Conservation (phyloP, 1,140 invertebrate species). For the Zaprionus camerounensis region DNA sequence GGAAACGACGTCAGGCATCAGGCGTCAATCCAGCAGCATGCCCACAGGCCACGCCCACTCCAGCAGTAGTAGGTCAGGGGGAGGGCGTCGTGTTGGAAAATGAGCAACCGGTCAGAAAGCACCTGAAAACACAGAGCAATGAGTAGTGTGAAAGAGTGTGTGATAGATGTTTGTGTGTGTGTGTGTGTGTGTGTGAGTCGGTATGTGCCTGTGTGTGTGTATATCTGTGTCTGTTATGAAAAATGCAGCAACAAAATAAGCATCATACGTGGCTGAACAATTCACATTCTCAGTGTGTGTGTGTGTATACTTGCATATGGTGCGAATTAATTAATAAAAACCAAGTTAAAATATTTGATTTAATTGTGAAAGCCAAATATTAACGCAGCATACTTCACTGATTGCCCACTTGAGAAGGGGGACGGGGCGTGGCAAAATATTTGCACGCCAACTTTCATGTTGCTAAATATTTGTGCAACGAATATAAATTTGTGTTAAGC, state of each 20-base stretch:
- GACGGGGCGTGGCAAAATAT: slow-evolving; percentile 27
- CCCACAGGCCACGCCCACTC: slow-evolving; percentile 8
- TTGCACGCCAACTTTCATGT: slow-evolving; percentile 27
- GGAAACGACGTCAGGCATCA: slow-evolving; percentile 17
- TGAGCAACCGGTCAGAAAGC: slow-evolving; percentile 46
- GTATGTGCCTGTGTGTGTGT: not conserved
- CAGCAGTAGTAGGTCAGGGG: not conserved
- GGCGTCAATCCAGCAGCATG: slow-evolving; percentile 10
- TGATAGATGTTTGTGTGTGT: not conserved
- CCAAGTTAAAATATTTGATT: slow-evolving; percentile 60
- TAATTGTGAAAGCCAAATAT: slow-evolving; percentile 55
- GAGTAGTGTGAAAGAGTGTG: not conserved
- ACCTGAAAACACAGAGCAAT: slow-evolving; percentile 11
- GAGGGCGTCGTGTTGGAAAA: slow-evolving; percentile 19
- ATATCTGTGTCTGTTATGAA: not conserved
- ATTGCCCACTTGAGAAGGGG: no score
- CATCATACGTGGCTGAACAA: slow-evolving; percentile 43
- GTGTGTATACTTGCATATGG: slow-evolving; percentile 10
- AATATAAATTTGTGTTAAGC: slow-evolving; percentile 11
- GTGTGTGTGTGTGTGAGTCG: not conserved
- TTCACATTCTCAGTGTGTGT: not conserved
- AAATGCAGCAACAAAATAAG: slow-evolving; percentile 36
- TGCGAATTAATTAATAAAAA: slow-evolving; percentile 58
- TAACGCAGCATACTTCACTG: slow-evolving; percentile 7
- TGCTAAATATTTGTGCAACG: slow-evolving; percentile 32